Evolutionary conservation across 2,888 invertebrate genomes (phyloP), one percentile per base, ranked within the genome.

Genomic region (Priocnemis perturbator): DNA sequence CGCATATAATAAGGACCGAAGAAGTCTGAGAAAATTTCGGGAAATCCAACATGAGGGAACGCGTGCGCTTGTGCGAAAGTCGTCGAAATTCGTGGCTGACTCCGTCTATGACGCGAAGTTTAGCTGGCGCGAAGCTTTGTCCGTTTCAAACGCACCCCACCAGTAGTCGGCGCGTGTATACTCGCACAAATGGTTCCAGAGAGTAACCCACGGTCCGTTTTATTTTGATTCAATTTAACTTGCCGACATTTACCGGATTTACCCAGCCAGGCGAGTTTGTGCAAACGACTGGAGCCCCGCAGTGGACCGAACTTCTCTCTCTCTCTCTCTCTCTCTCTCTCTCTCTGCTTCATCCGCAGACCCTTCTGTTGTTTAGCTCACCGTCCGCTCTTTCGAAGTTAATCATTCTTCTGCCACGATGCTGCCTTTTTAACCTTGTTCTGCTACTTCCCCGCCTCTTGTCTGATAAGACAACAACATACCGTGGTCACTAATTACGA

Each of bases 401-500:
- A 50, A 50, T 50, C 50, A 50, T 50, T n/a, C 53, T 53, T 53
- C 4, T 21, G 15, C 21, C 15, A 20, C 53, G 53, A 9, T 37
- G 5, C 15, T 5, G 53, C 21, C 53, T 53, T 21, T 53, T 20
- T 53, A 53, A 53, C 20, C 21, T 53, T 21, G 20, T 50, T 20
- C 50, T 5, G 50, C 50, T 37, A 50, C 50, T 50, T 50, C 19
- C 50, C 2, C 50, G n/a, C 17, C 50, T 50, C 50, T 14, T 5
- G 7, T 14, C 1, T 1, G 50, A 50, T 19, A 23, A 53, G 23
- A 53, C 53, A 21, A 15, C 21, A 15, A 19, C 15, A 26, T 14
- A 2, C 4, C 23, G 57, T 60, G 50, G 55, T 67, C 56, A 57
- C 70, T 77, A 77, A 79, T 78, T 79, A 76, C 64, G 71, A 73